phyloP scores from a whole-genome alignment of 2,888 invertebrate genomes.

The Hesperia comma region DNA sequence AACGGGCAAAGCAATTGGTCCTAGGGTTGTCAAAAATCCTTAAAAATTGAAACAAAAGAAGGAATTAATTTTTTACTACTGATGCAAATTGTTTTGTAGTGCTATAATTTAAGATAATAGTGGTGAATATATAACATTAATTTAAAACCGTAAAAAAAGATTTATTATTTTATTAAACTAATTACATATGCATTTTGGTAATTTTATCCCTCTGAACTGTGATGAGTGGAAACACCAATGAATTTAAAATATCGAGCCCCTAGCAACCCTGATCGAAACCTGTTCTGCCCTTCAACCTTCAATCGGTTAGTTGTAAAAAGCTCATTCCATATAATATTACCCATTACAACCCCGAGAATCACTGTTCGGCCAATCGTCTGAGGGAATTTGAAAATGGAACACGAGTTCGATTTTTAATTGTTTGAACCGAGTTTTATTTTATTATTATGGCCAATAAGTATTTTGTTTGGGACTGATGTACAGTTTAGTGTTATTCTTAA shows the following conservation, averaged over 20 bases:
- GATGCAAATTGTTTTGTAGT: too few species aligned
- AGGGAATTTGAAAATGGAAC: slow-evolving; percentile 74
- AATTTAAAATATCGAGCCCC: too few species aligned
- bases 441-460: slow-evolving; percentile 57
- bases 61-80: too few species aligned
- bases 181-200: too few species aligned
- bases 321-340: slow-evolving; percentile 81
- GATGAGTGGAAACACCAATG: too few species aligned
- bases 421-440: slow-evolving; percentile 67
- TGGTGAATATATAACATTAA: too few species aligned
- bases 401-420: slow-evolving; percentile 78
- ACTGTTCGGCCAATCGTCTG: slow-evolving; percentile 71
- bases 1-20: slow-evolving; percentile 72
- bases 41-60: too few species aligned
- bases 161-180: too few species aligned
- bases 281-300: slow-evolving; percentile 72
- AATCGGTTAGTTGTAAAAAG: slow-evolving; percentile 81
- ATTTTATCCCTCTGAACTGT: too few species aligned
- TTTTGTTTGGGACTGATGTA: slow-evolving; percentile 51
- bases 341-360: slow-evolving; percentile 81
- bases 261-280: slow-evolving; percentile 58
- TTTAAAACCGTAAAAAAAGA: too few species aligned
- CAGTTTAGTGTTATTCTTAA: slow-evolving; percentile 23
- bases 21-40: slow-evolving; percentile 38
- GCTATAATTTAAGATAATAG: too few species aligned